Percentiles rank a stretch among this genome's conserved stretches.
These are phyloP conservation scores for Melanostoma mellinum DNA, from an alignment of 2,888 invertebrate species.

Conservation along the genomic window DNA sequence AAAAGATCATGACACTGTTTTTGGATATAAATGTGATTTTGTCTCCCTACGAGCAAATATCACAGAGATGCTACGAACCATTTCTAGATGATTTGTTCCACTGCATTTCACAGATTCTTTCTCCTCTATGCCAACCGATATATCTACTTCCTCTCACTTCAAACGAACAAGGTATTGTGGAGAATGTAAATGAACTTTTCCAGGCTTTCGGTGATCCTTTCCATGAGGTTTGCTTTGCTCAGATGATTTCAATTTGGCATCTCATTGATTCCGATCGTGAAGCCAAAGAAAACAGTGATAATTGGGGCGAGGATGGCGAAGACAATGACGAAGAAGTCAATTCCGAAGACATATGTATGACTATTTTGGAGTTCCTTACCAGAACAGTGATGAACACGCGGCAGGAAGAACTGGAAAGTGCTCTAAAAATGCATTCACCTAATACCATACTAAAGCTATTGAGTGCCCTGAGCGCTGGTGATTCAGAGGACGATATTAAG, in stretches of 20 bases:
- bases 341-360: slow-evolving; percentile 76
- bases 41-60: slow-evolving; percentile 78
- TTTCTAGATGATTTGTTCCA: slow-evolving; percentile 76
- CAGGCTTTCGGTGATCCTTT: slow-evolving; percentile 80
- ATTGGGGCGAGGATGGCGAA: slow-evolving; percentile 65
- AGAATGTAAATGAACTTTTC: slow-evolving; percentile 79
- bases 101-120: slow-evolving; percentile 78
- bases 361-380: slow-evolving; percentile 75
- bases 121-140: slow-evolving; percentile 78
- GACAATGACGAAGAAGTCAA: slow-evolving; percentile 74
- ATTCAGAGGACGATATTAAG: slow-evolving; percentile 74
- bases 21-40: slow-evolving; percentile 81
- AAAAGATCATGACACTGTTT: slow-evolving; percentile 80
- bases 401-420: slow-evolving; percentile 70
- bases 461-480: slow-evolving; percentile 73
- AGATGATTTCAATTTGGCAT: slow-evolving; percentile 78
- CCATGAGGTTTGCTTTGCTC: slow-evolving; percentile 77
- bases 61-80: slow-evolving; percentile 76
- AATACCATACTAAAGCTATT: slow-evolving; percentile 73
- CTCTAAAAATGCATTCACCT: slow-evolving; percentile 70
- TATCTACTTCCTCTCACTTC: slow-evolving; percentile 78
- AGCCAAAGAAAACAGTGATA: slow-evolving; percentile 64
- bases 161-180: slow-evolving; percentile 79
- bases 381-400: slow-evolving; percentile 75
- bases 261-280: slow-evolving; percentile 74